phyloP scores from a whole-genome alignment of 2,113 vertebrate genomes.

The Lynx canadensis region DNA sequence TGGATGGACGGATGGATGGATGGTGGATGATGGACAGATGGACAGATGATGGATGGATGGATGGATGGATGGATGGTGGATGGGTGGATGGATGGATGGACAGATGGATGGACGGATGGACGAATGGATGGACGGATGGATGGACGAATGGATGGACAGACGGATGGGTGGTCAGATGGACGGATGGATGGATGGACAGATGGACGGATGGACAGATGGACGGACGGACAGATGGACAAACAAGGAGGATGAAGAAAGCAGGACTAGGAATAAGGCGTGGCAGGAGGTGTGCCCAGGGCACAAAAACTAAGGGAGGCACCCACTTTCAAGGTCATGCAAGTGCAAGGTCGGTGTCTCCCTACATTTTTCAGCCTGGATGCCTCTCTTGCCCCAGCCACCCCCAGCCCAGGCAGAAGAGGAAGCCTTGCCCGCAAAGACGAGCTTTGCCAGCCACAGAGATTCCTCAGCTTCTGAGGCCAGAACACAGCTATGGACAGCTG shows the following conservation, averaged over 20 bases:
- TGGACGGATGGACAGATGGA: neutral
- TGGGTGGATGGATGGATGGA: accelerated
- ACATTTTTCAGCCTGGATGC: neutral
- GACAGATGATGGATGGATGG: neutral
- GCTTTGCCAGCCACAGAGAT: neutral
- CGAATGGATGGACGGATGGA: accelerated
- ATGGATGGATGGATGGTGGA: too few species aligned
- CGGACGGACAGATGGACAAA: too few species aligned
- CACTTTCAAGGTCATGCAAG: neutral
- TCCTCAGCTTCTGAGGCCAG: neutral
- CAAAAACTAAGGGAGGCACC: neutral
- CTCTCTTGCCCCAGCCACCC: neutral
- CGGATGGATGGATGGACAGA: accelerated
- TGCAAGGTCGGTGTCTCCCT: too few species aligned
- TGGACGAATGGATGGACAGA: accelerated
- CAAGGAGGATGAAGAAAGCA: neutral
- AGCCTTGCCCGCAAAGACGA: too few species aligned
- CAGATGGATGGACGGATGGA: accelerated
- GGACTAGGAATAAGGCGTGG: neutral
- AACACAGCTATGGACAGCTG: too few species aligned
- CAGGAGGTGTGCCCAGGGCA: neutral
- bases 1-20: too few species aligned
- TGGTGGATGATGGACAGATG: accelerated
- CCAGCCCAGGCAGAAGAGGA: neutral
- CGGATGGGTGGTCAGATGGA: too few species aligned